A percentile compares a stretch with the other conserved stretches of the same genome.
These are phyloP conservation scores for Albula glossodonta DNA, from an alignment of 2,113 vertebrate genomes.

Conservation along the genomic window DNA sequence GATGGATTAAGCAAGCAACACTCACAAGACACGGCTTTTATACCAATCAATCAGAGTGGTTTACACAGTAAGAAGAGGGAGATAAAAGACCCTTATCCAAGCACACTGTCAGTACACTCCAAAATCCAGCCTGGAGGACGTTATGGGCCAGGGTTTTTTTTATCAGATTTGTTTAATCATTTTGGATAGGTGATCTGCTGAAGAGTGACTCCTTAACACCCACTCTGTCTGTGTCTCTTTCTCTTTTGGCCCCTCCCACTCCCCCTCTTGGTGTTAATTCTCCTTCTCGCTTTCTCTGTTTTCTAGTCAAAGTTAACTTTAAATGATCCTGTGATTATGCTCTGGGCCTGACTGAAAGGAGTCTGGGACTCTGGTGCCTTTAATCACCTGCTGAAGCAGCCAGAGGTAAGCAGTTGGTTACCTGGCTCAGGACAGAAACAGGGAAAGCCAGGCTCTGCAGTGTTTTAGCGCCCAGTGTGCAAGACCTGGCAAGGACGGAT, in stretches of 20 bases:
- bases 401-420: slow-evolving; percentile 12
- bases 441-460: background rate
- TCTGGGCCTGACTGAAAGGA: background rate
- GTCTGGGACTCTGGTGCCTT: background rate
- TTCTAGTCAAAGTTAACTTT: background rate
- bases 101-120: slow-evolving; percentile 18
- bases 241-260: background rate
- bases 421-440: background rate
- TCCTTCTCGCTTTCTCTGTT: too few species aligned
- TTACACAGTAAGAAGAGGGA: slow-evolving; percentile 15
- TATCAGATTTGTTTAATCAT: slow-evolving; percentile 27
- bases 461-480: background rate
- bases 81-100: slow-evolving; percentile 29
- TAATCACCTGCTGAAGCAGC: background rate
- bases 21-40: slow-evolving; percentile 23
- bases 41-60: slow-evolving; percentile 30
- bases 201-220: slow-evolving; percentile 8
- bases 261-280: background rate
- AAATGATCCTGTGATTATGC: background rate
- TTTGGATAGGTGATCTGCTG: slow-evolving; percentile 18
- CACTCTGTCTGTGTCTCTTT: background rate
- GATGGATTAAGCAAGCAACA: slow-evolving; percentile 27
- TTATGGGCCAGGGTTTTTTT: slow-evolving; percentile 12
- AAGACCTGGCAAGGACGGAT: slow-evolving; percentile 12
- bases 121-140: slow-evolving; percentile 30